phyloP scores from a whole-genome alignment of 2,888 invertebrate species.

The Chouioia cunea region DNA sequence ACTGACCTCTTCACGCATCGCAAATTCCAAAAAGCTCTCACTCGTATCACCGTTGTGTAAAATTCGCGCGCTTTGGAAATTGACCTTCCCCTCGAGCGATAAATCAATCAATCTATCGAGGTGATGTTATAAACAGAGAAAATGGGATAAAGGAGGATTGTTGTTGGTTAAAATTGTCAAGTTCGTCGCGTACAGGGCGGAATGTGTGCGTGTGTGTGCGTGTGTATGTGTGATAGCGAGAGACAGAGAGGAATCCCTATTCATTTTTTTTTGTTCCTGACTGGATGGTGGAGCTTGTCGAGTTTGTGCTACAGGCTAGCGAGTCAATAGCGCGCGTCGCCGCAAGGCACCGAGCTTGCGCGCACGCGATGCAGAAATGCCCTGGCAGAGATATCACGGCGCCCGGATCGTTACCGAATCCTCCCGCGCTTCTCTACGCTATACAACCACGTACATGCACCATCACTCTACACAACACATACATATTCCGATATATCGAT shows the following conservation, averaged over 20 bases:
- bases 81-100: neutral
- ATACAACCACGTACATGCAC: slow-evolving; percentile 36
- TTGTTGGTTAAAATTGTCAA: slow-evolving; percentile 15
- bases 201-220: too few species aligned
- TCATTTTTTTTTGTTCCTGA: slow-evolving; percentile 16
- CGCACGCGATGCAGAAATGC: slow-evolving; percentile 52
- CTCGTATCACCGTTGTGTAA: neutral
- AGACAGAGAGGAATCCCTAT: too few species aligned
- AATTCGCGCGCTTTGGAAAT: slow-evolving; percentile 25
- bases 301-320: neutral
- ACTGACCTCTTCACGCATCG: too few species aligned
- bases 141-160: neutral
- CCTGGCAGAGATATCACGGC: slow-evolving; percentile 57
- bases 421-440: slow-evolving; percentile 14
- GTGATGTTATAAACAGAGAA: slow-evolving; percentile 1
- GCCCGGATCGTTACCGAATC: slow-evolving; percentile 55
- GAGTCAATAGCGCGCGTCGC: slow-evolving; percentile 13
- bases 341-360: slow-evolving; percentile 23
- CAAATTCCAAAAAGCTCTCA: too few species aligned
- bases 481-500: neutral
- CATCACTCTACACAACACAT: slow-evolving; percentile 38
- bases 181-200: neutral
- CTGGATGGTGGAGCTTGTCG: slow-evolving; percentile 14
- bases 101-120: neutral
- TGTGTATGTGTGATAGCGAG: too few species aligned